phyloP scores from a whole-genome alignment of 2,888 invertebrate species.

The Agrochola macilenta region DNA sequence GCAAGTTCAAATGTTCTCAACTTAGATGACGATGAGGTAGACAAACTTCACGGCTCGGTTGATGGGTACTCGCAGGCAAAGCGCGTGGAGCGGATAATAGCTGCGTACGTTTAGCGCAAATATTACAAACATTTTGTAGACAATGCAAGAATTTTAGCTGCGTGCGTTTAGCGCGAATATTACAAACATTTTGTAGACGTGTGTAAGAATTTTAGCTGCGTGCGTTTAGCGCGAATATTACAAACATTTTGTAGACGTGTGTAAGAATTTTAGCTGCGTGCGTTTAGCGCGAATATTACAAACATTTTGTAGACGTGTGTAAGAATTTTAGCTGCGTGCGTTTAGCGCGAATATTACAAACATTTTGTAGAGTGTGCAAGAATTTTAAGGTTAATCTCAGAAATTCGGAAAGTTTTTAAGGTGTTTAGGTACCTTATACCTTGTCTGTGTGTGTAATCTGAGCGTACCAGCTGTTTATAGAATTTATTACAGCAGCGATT shows the following conservation, averaged over 20 bases:
- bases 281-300: slow-evolving; percentile 47
- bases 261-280: no score
- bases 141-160: background rate
- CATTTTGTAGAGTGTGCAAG: slow-evolving; percentile 1
- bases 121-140: slow-evolving; percentile 35
- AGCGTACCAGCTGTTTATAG: background rate
- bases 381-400: background rate
- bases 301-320: slow-evolving; percentile 36
- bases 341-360: slow-evolving; percentile 54
- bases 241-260: slow-evolving; percentile 33
- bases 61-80: slow-evolving; percentile 21
- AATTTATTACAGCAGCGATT: background rate
- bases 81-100: slow-evolving; percentile 62
- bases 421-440: background rate
- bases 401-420: background rate
- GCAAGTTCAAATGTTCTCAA: slow-evolving; percentile 31
- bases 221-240: slow-evolving; percentile 48
- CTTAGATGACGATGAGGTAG: slow-evolving; percentile 34
- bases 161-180: slow-evolving; percentile 47
- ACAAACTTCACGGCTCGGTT: slow-evolving; percentile 63
- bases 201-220: no score
- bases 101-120: slow-evolving; percentile 44
- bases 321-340: slow-evolving; percentile 42
- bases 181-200: slow-evolving; percentile 32
- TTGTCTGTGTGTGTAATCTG: background rate